Base-by-base conservation (phyloP, 2,113 vertebrate species). In the Sigmodon hispidus region DNA sequence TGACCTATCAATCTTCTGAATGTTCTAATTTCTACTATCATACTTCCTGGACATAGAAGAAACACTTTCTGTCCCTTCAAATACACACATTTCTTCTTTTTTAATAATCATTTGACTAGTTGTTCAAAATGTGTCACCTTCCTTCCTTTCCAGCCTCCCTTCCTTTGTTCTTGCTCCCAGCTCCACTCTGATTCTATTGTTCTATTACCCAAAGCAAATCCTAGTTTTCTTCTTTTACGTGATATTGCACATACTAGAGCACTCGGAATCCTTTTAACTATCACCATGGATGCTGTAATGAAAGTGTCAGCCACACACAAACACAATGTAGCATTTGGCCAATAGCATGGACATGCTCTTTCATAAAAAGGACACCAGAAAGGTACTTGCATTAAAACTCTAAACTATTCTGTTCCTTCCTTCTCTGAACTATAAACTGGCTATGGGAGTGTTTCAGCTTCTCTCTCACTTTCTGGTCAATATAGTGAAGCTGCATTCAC, bases 361-460 rank as follows among this genome's bases (percentile, higher is more conserved):
- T 93, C 34, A 65, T 83, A 89, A 87, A 94, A 81, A 83, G 34
- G 29, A 81, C 24, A 84, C 29, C 29, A 88, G 24, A 94, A 89
- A 75, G 31, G 1, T 93, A 4, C 17, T 57, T n/a, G 55, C 48
- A 55, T 73, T 31, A 77, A 72, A 70, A 48, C 31, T 4, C 21
- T 16, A 76, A 17, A 29, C 84, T 21, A 69, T 9, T 55, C 70
- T 43, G 63, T 5, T 65, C 72, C 70, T 90, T 67, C n/a, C 59
- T 83, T 94, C 13, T n/a, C 17, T 61, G 61, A 72, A 81, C 24
- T 22, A 59, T 19, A 70, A 22, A 59, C 22, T 10, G 1, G 9
- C 3, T 26, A 19, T 52, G 3, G 24, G 29, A 16, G 6, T 81
- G 79, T 57, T 19, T 15, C 22, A 65, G 84, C 48, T 48, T 22